Conservation (phyloP, 2,888 invertebrate genomes). For the Drosophila yooni region DNA sequence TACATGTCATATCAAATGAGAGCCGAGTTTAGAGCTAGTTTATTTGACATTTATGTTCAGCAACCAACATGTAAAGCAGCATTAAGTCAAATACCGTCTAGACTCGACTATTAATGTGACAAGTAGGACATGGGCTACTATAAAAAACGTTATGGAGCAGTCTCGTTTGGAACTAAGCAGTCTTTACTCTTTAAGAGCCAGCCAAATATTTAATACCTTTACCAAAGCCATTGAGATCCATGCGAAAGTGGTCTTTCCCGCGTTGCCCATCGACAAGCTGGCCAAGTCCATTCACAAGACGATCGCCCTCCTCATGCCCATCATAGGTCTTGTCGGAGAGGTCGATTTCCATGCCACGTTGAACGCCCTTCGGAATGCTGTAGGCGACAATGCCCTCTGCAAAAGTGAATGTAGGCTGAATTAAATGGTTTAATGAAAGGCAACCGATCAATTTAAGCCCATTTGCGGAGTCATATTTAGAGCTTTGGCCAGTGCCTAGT, state of each 20-base stretch:
- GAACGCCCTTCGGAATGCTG: conserved; percentile 90
- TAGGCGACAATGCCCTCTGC: conserved; percentile 92
- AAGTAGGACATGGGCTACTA: conserved; percentile 15
- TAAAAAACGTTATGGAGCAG: conserved; percentile 14
- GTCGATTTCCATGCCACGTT: conserved; percentile 90
- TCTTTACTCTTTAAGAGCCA: not conserved
- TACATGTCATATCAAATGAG: conserved; percentile 26
- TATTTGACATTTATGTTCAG: conserved; percentile 51
- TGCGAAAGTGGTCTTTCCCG: conserved; percentile 90
- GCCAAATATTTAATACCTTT: conserved; percentile 86
- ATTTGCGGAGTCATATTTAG: conserved; percentile 44
- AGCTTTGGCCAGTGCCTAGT: conserved; percentile 4
- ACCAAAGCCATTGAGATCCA: conserved; percentile 88
- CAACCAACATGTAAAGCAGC: conserved; percentile 13
- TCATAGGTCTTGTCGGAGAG: conserved; percentile 92
- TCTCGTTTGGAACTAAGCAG: conserved; percentile 7
- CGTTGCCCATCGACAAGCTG: conserved; percentile 91
- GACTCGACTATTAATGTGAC: conserved; percentile 37
- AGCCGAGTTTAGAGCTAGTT: conserved; percentile 29
- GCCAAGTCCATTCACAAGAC: conserved; percentile 90
- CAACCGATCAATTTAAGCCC: conserved; percentile 28
- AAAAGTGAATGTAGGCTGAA: conserved; percentile 17
- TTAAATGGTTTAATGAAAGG: conserved; percentile 38
- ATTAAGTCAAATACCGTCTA: conserved; percentile 5
- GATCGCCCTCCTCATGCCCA: conserved; percentile 88